Evolutionary conservation across 1,140 invertebrate genomes (phyloP).

Genomic region (Brachionus paranguensis): DNA sequence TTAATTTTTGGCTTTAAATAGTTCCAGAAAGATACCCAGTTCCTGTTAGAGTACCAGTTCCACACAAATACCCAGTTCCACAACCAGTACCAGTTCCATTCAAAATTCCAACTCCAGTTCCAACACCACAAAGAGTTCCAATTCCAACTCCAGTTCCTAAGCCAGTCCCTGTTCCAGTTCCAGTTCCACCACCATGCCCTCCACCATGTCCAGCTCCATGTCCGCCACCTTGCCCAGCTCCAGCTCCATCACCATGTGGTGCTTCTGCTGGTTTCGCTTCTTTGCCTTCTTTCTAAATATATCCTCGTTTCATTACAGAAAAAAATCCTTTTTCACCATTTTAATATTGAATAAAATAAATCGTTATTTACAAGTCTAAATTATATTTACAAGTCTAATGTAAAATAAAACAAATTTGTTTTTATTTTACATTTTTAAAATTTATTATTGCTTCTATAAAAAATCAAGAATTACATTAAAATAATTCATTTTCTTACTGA

Average conservation of each 20-base stretch:
- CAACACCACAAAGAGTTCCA: not conserved
- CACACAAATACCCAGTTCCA: not conserved
- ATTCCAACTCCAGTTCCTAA: not conserved
- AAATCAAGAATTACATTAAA: too few relatives aligned
- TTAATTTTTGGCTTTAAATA: not conserved
- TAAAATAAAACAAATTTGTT: too few relatives aligned
- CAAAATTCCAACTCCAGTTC: not conserved
- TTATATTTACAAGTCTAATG: too few relatives aligned
- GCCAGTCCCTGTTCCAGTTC: not conserved
- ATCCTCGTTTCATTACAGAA: not conserved
- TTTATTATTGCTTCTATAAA: too few relatives aligned
- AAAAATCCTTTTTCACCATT: not conserved
- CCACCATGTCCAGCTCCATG: not conserved
- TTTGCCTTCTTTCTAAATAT: slow-evolving; percentile 1
- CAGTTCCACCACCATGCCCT: not conserved
- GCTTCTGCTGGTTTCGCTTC: not conserved
- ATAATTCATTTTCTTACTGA: too few relatives aligned
- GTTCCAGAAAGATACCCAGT: slow-evolving; percentile 9
- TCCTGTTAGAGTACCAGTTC: not conserved
- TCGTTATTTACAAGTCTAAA: not conserved
- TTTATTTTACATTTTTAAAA: too few relatives aligned
- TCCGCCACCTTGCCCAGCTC: not conserved
- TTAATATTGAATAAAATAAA: not conserved
- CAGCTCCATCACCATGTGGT: not conserved
- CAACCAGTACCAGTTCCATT: not conserved